These are phyloP conservation scores for Panopea generosa DNA, from an alignment of 2,888 invertebrate genomes.

Conservation along the genomic window DNA sequence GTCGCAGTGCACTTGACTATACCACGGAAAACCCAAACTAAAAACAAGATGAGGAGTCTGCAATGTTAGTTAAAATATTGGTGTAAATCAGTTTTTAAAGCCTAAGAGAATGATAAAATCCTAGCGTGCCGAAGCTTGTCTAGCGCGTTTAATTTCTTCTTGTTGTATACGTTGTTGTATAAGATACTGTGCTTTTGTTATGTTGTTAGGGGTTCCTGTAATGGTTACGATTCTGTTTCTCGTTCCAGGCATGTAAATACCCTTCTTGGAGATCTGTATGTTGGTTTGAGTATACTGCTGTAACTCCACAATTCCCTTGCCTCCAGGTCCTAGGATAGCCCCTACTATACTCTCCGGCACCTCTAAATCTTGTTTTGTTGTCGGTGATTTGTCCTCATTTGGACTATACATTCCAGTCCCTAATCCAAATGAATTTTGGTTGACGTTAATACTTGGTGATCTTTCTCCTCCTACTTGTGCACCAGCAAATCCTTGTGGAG, in stretches of 20 bases:
- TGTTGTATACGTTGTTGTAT: slow-evolving; percentile 98
- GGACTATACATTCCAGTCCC: slow-evolving; percentile 87
- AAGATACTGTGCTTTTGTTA: slow-evolving; percentile 96
- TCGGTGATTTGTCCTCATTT: slow-evolving; percentile 78
- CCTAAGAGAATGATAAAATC: slow-evolving; percentile 59
- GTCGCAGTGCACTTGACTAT: slow-evolving; percentile 50
- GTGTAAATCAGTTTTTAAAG: slow-evolving; percentile 64
- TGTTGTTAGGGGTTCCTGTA: slow-evolving; percentile 94
- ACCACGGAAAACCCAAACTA: slow-evolving; percentile 22
- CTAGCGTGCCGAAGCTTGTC: slow-evolving; percentile 87
- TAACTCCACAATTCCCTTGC: slow-evolving; percentile 98
- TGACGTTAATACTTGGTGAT: slow-evolving; percentile 86
- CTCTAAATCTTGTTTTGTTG: slow-evolving; percentile 90
- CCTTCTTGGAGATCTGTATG: slow-evolving; percentile 99
- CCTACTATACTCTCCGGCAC: slow-evolving; percentile 97
- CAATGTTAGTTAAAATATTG: slow-evolving; percentile 49
- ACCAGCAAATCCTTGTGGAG: slow-evolving; percentile 67
- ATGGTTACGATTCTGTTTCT: slow-evolving; percentile 99
- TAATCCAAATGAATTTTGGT: slow-evolving; percentile 95
- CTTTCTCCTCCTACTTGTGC: slow-evolving; percentile 69
- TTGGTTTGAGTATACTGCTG: slow-evolving; percentile 98
- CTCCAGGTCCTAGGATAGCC: slow-evolving; percentile 98
- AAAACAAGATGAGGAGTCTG: slow-evolving; percentile 42
- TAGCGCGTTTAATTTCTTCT: slow-evolving; percentile 97
- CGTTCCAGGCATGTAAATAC: slow-evolving; percentile 98